Percentiles rank a stretch among this genome's conserved stretches.
phyloP scores from a whole-genome alignment of 2,888 invertebrate species.

The Argyra leucocephala region DNA sequence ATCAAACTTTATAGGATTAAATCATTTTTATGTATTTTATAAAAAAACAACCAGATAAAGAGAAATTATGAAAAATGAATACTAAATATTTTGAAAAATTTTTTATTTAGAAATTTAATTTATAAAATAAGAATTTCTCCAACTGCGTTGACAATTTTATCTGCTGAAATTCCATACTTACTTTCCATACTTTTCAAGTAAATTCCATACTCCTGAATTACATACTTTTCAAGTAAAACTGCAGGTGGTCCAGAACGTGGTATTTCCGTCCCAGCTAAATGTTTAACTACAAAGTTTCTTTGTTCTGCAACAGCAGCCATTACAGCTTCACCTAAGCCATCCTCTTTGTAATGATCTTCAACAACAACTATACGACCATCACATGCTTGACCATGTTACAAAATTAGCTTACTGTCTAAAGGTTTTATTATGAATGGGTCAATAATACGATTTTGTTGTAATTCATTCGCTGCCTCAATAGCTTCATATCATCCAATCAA shows the following conservation, averaged over 20 bases:
- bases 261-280: slow-evolving; percentile 69
- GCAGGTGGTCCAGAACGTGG: slow-evolving; percentile 89
- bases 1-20: too few species aligned
- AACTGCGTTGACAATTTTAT: slow-evolving; percentile 65
- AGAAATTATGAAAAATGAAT: background rate
- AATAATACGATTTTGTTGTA: slow-evolving; percentile 66
- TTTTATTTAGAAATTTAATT: slow-evolving; percentile 20
- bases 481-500: slow-evolving; percentile 87
- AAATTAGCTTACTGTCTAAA: slow-evolving; percentile 68
- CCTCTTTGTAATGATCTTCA: slow-evolving; percentile 91
- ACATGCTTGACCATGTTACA: slow-evolving; percentile 64
- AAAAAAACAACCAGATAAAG: background rate
- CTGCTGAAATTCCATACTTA: slow-evolving; percentile 84
- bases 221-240: slow-evolving; percentile 72
- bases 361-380: slow-evolving; percentile 82
- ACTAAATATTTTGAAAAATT: background rate
- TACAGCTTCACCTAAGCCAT: slow-evolving; percentile 95
- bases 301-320: slow-evolving; percentile 65
- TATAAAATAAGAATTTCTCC: slow-evolving; percentile 51
- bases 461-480: slow-evolving; percentile 66
- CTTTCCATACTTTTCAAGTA: too few species aligned
- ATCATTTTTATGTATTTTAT: background rate
- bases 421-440: slow-evolving; percentile 97
- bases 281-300: slow-evolving; percentile 61
- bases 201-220: too few species aligned